Percentiles rank a stretch among this genome's conserved stretches.
These are phyloP conservation scores for Seriola dumerili DNA, from an alignment of 2,113 vertebrate genomes.

Conservation along the genomic window DNA sequence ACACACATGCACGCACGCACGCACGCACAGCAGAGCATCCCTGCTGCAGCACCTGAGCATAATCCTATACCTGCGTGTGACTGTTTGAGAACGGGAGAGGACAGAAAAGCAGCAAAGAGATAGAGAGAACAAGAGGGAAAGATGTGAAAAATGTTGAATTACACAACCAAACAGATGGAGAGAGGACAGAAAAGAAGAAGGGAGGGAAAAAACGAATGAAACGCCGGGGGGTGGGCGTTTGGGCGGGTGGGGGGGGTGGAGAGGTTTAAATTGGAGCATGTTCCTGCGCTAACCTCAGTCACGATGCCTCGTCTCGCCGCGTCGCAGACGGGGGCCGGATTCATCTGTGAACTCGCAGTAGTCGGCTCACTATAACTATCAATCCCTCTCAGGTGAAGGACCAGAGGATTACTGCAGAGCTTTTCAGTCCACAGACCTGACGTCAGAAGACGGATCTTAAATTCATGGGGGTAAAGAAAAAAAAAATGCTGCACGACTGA, in stretches of 20 bases:
- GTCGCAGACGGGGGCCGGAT: slow-evolving; percentile 15
- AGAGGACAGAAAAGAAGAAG: not conserved
- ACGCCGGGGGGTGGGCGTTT: not conserved
- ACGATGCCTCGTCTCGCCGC: slow-evolving; percentile 38
- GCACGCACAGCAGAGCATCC: slow-evolving; percentile 8
- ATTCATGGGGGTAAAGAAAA: not conserved
- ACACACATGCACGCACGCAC: not conserved
- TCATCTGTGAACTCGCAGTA: slow-evolving; percentile 40
- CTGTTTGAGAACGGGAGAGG: slow-evolving; percentile 1
- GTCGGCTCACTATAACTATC: slow-evolving; percentile 55
- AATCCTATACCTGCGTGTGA: slow-evolving; percentile 43
- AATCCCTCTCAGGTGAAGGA: slow-evolving; percentile 61
- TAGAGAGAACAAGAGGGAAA: not conserved
- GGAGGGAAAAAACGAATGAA: not conserved
- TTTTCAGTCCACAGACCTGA: slow-evolving; percentile 18
- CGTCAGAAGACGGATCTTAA: not conserved
- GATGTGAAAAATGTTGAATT: slow-evolving; percentile 16
- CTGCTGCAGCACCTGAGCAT: slow-evolving; percentile 54
- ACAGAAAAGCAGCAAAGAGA: not conserved
- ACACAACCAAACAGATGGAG: slow-evolving; percentile 8
- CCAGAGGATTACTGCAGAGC: slow-evolving; percentile 58
- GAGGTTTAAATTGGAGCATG: slow-evolving; percentile 49
- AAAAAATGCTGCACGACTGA: not conserved
- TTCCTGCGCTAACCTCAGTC: slow-evolving; percentile 54
- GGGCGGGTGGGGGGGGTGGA: slow-evolving; percentile 12